Evolutionary conservation across 1,140 invertebrate species (phyloP).

Genomic region (Drosophila teissieri): DNA sequence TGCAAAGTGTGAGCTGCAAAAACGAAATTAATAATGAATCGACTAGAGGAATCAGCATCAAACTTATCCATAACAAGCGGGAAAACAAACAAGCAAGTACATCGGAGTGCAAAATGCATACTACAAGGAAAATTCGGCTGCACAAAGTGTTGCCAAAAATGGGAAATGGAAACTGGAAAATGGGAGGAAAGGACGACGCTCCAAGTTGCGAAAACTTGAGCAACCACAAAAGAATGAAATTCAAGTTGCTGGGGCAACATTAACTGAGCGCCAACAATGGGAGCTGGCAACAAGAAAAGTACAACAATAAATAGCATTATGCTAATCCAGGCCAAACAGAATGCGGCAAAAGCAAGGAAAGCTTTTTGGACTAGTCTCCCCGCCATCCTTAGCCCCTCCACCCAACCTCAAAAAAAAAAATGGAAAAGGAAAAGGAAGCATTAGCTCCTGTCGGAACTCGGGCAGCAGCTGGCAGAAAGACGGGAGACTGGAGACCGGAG

Average conservation of each 20-base stretch:
- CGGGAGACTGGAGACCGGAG: conserved; percentile 1
- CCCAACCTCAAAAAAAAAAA: neutral
- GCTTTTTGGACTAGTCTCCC: conserved; percentile 42
- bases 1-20: conserved; percentile 36
- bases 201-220: conserved; percentile 33
- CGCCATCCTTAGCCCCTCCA: neutral
- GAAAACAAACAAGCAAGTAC: conserved; percentile 29
- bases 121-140: conserved; percentile 16
- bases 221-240: conserved; percentile 44
- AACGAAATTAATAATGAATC: conserved; percentile 49
- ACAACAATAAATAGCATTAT: conserved; percentile 81
- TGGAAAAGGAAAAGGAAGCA: conserved; percentile 40
- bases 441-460: conserved; percentile 29
- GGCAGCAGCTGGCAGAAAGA: conserved; percentile 66
- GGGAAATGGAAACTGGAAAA: conserved; percentile 3
- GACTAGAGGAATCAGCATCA: conserved; percentile 35
- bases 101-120: conserved; percentile 12
- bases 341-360: conserved; percentile 74
- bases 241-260: conserved; percentile 61
- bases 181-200: conserved; percentile 18
- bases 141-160: conserved; percentile 30
- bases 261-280: conserved; percentile 63
- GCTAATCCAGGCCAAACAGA: conserved; percentile 80
- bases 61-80: conserved; percentile 44
- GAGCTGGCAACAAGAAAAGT: conserved; percentile 64